phyloP scores from a whole-genome alignment of 2,113 vertebrate species.

The Stomatorhinus ivindoensis region DNA sequence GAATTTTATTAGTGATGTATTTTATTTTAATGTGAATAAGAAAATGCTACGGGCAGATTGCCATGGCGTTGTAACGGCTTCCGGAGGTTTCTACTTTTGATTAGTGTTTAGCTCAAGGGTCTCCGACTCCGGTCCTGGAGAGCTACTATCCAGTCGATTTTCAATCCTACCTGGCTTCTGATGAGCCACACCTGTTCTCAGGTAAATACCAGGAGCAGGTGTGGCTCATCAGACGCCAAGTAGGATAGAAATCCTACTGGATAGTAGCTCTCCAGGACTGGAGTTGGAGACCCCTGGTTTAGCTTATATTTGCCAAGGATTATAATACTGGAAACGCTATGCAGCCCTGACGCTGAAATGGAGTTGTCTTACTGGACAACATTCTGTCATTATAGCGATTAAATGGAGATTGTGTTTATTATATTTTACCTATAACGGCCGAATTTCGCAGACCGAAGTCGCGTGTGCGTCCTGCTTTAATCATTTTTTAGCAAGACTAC shows the following conservation, averaged over 20 bases:
- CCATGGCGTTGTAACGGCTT: not conserved
- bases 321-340: not conserved
- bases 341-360: not conserved
- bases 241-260: too few species aligned
- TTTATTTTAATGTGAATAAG: not conserved
- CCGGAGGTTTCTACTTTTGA: not conserved
- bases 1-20: not conserved
- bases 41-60: not conserved
- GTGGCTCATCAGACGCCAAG: too few species aligned
- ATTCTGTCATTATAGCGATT: not conserved
- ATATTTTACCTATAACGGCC: not conserved
- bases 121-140: too few species aligned
- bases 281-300: too few species aligned
- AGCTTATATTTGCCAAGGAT: not conserved
- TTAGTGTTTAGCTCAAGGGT: not conserved
- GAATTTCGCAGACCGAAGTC: not conserved
- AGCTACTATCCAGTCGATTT: too few species aligned
- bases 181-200: too few species aligned
- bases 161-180: too few species aligned
- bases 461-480: not conserved
- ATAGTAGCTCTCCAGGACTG: too few species aligned
- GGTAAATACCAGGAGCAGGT: too few species aligned
- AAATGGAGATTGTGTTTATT: not conserved
- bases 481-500: constrained; percentile 36
- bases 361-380: not conserved